Evolutionary conservation across 2,888 invertebrate species (phyloP).

Genomic region (Agelastica alni): DNA sequence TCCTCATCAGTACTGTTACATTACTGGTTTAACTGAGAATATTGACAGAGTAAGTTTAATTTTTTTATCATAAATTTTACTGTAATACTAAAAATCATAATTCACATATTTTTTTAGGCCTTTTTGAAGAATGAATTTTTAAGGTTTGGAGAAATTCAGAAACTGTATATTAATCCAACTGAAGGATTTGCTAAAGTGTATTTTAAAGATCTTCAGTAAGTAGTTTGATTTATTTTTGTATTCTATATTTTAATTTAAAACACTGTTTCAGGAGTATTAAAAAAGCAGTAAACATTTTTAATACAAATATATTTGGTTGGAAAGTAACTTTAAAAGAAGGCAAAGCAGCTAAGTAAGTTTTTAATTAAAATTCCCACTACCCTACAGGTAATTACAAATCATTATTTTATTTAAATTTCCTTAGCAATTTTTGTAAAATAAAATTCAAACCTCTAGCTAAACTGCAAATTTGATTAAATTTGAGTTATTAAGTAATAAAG

Average conservation of each 20-base stretch:
- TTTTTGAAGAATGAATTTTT: conserved; percentile 28
- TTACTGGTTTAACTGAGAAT: conserved; percentile 16
- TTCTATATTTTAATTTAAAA: background rate
- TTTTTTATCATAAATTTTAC: too few species aligned
- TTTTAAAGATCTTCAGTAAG: conserved; percentile 37
- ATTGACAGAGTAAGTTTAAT: conserved; percentile 30
- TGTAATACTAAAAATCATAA: too few species aligned
- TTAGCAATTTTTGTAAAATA: too few species aligned
- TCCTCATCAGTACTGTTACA: background rate
- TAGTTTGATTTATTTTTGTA: background rate
- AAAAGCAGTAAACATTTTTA: conserved; percentile 10
- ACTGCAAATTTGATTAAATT: too few species aligned
- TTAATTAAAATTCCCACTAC: background rate
- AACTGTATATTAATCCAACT: conserved; percentile 32
- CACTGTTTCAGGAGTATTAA: conserved; percentile 11
- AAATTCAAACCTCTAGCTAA: too few species aligned
- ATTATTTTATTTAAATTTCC: too few species aligned
- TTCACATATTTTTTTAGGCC: conserved; percentile 23
- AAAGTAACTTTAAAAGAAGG: conserved; percentile 9
- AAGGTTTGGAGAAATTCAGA: conserved; percentile 38
- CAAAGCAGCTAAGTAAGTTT: conserved; percentile 1
- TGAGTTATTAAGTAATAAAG: too few species aligned
- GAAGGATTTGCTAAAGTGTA: conserved; percentile 36
- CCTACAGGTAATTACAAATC: too few species aligned
- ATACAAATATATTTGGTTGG: conserved; percentile 22